Base-by-base conservation (phyloP, 2,797 vertebrate species). In the Sternotherus odoratus region DNA sequence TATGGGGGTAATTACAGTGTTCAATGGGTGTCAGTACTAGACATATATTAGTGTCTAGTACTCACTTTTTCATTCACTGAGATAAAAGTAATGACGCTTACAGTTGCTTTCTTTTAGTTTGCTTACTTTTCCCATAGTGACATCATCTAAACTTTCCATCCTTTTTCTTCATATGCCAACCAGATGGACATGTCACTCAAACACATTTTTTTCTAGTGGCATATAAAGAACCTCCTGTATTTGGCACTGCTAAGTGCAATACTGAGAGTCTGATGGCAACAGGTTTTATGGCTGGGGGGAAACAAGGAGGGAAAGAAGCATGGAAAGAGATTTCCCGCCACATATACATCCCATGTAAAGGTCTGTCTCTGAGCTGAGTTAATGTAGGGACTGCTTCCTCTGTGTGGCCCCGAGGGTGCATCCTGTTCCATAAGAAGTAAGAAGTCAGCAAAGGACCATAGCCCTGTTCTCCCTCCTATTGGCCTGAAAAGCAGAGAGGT, bases 141-240 rank as follows among this genome's bases (percentile, higher is more conserved):
- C 92, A 91, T 33, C 3, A 33, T 57, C 6, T 89, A 6, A 87
- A 82, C 11, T 77, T 2, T 69, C 24, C 79, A 5, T 63, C 33
- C 79, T 91, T 15, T 78, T 69, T 90, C 49, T 23, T 94, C 60
- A 82, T 83, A 91, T 95, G 89, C 84, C 86, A 96, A 96, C 94
- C 49, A 95, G 97, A 95, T 94, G 39, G 78, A 83, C 94, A 79
- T 16, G 87, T 95, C 63, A 74, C 19, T 88, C 77, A 63, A 5
- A 9, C 77, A 33, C 0, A 75, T 24, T 48, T 88, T 88, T 93
- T 54, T 95, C 82, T 92, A 4, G 54, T 39, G 57, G 39, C 79
- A 33, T 2, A 46, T 5, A 16, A 75, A 48, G 28, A 48, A 8
- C 24, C 12, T 26, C 39, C 17, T 75, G 26, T 28, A 74, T 8